Base-by-base conservation (phyloP, 2,797 vertebrate species). In the Clarias laeviceps region DNA sequence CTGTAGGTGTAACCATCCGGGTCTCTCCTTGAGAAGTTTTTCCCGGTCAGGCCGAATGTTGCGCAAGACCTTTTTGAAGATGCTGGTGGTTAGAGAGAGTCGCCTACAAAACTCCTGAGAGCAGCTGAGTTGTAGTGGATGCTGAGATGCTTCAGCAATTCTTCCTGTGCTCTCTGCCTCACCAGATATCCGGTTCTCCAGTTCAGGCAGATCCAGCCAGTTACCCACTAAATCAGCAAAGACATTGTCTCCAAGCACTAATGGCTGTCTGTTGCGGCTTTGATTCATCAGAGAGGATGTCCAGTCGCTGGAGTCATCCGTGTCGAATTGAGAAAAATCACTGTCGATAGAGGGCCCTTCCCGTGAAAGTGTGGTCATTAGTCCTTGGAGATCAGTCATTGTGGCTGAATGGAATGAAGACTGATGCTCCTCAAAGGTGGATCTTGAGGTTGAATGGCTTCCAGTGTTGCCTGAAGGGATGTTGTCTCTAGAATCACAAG, bases 151-250 rank as follows among this genome's bases (percentile, higher is more conserved):
- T 32, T 87, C 86, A 14, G 70, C 80, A 61, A 82, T 24, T 93
- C 61, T 83, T 32, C 34, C 62, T 54, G 27, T 32, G 61, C 70
- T 83, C 14, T 82, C 80, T 45, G 84, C 77, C 27, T 78, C 80
- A 59, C 68, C 69, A 84, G 59, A 78, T 70, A 72, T 83, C 29
- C 82, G 87, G 12, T 88, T 94, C 94, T 85, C 87, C 82, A 88
- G 64, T 76, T 99, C 97, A 0, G 97, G 97, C 87, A 99, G 89
- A 90, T 99, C 97, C 96, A 99, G 97, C 98, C 98, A 99, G 91
- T 99, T 98, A 91, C 98, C 96, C 83, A 99, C 96, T 89, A 99
- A 93, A 90, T 99, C 98, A 0, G 98, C 97, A 1, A 99, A 97
- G 88, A 97, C 97, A 90, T 98, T 99, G 94, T 99, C 97, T 0